Conservation (phyloP, 2,888 invertebrate species). For the Sarcophaga variegata region DNA sequence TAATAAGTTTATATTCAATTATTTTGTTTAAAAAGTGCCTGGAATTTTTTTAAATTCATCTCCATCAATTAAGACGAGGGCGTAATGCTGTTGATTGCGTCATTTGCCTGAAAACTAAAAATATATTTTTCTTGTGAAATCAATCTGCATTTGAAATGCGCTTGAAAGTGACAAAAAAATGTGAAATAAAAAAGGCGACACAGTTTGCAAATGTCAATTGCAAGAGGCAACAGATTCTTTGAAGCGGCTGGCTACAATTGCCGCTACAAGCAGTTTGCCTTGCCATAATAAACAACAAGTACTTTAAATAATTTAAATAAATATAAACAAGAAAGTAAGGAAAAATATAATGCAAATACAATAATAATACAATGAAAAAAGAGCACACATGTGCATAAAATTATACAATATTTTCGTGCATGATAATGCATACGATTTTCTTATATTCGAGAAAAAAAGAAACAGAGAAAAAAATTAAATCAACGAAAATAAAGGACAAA, state of each 20-base stretch:
- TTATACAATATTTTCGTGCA: conserved; percentile 36
- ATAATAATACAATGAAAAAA: background rate
- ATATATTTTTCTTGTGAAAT: conserved; percentile 37
- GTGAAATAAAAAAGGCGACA: background rate
- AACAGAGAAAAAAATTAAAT: background rate
- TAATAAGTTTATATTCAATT: background rate
- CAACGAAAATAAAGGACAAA: conserved; percentile 18
- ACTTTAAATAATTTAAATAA: conserved; percentile 4
- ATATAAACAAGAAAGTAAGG: background rate
- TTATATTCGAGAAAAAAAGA: conserved; percentile 34
- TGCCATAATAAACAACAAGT: conserved; percentile 21
- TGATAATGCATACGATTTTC: conserved; percentile 63
- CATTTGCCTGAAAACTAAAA: background rate
- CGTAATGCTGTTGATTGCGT: too few species aligned
- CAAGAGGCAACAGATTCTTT: conserved; percentile 22
- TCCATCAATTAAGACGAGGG: too few species aligned
- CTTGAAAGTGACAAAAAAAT: background rate
- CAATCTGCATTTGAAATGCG: conserved; percentile 52
- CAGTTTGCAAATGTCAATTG: conserved; percentile 52
- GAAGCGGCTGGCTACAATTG: background rate
- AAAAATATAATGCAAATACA: too few species aligned
- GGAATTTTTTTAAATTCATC: too few species aligned
- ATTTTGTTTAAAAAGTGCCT: background rate
- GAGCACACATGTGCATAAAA: background rate
- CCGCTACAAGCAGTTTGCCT: background rate